Conservation (phyloP, 2,797 vertebrate species). For the Adrianichthys oophorus region DNA sequence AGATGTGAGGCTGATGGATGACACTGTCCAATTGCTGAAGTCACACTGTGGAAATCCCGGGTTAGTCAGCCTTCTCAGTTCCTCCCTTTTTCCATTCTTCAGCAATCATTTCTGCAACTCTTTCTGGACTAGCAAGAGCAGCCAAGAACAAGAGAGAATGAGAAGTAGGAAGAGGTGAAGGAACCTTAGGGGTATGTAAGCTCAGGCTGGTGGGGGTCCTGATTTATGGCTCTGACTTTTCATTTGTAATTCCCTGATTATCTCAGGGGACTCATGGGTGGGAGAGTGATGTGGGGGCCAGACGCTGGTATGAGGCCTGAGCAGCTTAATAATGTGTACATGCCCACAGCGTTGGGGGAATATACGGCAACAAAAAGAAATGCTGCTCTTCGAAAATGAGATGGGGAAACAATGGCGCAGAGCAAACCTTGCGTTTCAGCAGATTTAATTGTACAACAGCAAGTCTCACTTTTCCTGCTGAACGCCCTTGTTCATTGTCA, state of each 20-base stretch:
- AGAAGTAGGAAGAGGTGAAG: conserved; percentile 17
- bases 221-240: conserved; percentile 76
- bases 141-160: conserved; percentile 4
- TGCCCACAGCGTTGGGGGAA: conserved; percentile 46
- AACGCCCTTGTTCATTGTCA: conserved; percentile 31
- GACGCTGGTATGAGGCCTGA: conserved; percentile 45
- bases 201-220: conserved; percentile 27
- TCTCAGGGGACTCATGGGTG: conserved; percentile 56
- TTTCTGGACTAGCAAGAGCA: conserved; percentile 10
- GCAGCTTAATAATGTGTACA: conserved; percentile 73
- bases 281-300: conserved; percentile 35
- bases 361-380: conserved; percentile 50
- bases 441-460: conserved; percentile 35
- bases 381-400: conserved; percentile 59
- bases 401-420: conserved; percentile 36
- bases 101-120: conserved; percentile 6
- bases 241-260: conserved; percentile 75
- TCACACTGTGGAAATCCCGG: conserved; percentile 81
- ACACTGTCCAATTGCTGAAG: conserved; percentile 73
- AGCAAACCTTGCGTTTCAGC: conserved; percentile 44
- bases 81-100: conserved; percentile 13
- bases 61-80: conserved; percentile 66
- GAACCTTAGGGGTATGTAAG: conserved; percentile 21
- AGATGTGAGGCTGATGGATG: conserved; percentile 72
- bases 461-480: conserved; percentile 32